Evolutionary conservation across 2,797 vertebrate genomes (phyloP).

Genomic region (Chloroceryle inda): DNA sequence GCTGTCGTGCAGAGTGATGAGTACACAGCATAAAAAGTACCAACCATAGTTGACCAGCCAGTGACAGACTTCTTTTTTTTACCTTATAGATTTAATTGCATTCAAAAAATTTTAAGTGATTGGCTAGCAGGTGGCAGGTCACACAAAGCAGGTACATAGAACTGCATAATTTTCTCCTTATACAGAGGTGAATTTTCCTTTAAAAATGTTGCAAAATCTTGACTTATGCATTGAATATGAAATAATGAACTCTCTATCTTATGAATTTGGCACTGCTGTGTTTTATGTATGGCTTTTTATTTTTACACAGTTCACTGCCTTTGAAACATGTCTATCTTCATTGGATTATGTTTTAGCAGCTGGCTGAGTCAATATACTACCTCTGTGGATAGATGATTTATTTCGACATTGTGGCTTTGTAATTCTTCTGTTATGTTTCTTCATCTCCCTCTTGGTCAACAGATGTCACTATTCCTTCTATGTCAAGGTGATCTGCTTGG

Average conservation of each 20-base stretch:
- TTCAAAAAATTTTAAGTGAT: not conserved
- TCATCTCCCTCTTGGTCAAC: not conserved
- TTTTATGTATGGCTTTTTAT: not conserved
- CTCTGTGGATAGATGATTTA: not conserved
- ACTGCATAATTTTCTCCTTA: not conserved
- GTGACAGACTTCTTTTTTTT: not conserved
- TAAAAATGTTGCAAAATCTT: not conserved
- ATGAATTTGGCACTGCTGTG: fast-evolving
- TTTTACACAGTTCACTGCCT: not conserved
- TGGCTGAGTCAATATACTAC: not conserved
- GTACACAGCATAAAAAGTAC: not conserved
- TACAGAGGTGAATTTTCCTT: not conserved
- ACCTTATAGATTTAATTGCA: not conserved
- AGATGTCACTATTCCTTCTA: not conserved
- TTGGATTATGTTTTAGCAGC: not conserved
- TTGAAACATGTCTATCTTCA: not conserved
- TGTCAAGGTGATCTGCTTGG: too few relatives aligned
- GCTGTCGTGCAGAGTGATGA: not conserved
- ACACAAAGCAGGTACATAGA: not conserved
- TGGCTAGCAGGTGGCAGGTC: not conserved
- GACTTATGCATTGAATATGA: not conserved
- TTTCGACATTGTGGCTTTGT: not conserved
- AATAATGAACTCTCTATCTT: not conserved
- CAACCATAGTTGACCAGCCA: not conserved
- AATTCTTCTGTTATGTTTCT: not conserved